These are phyloP conservation scores for Mormoops blainvillei DNA, from an alignment of 2,113 vertebrate genomes.

Conservation along the genomic window DNA sequence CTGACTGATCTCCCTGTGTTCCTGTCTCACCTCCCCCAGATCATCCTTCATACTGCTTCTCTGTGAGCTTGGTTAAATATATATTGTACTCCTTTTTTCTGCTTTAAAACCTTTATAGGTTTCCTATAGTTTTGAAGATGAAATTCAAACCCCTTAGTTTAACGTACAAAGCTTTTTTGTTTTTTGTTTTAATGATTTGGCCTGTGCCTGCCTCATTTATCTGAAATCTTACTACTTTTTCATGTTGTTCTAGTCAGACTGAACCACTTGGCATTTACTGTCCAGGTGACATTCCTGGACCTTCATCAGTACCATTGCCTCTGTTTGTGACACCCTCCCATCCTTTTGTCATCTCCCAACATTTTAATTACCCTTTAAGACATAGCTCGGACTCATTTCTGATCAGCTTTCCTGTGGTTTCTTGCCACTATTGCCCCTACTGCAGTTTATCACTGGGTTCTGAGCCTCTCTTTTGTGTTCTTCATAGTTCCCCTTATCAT, in stretches of 20 bases:
- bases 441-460: not conserved
- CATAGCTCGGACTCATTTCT: not conserved
- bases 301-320: not conserved
- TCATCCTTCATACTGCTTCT: not conserved
- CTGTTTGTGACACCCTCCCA: not conserved
- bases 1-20: not conserved
- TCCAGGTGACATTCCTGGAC: not conserved
- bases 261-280: not conserved
- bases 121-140: constrained; percentile 1
- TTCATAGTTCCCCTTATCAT: not conserved
- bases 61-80: not conserved
- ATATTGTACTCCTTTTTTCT: not conserved
- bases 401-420: not conserved
- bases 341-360: not conserved
- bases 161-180: not conserved
- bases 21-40: not conserved
- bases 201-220: not conserved
- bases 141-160: not conserved
- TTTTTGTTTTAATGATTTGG: not conserved
- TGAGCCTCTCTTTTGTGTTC: not conserved
- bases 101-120: not conserved
- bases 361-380: not conserved
- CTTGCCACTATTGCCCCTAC: not conserved
- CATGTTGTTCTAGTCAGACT: not conserved
- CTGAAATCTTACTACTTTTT: constrained; percentile 1